Evolutionary conservation across 2,113 vertebrate genomes (phyloP).

Genomic region (Entosphenus tridentatus): DNA sequence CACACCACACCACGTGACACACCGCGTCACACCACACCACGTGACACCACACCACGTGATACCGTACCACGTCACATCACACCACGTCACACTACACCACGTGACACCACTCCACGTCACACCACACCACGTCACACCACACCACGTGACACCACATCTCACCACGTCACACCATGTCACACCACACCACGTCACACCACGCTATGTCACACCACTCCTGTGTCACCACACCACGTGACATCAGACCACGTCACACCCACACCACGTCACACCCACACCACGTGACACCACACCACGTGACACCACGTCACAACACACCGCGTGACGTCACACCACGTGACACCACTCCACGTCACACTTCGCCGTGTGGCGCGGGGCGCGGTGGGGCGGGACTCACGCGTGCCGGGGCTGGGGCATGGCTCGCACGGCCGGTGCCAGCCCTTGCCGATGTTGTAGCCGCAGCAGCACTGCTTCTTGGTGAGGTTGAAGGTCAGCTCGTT

Average conservation of each 20-base stretch:
- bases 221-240: too few relatives aligned
- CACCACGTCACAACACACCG: not conserved
- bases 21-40: not conserved
- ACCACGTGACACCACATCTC: too few relatives aligned
- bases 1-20: not conserved
- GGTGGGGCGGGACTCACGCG: conserved; percentile 31
- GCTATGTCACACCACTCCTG: not conserved
- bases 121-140: not conserved
- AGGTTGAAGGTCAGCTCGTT: conserved; percentile 71
- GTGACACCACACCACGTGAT: not conserved
- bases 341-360: not conserved
- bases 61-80: not conserved
- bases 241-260: not conserved
- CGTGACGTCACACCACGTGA: not conserved
- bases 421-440: conserved; percentile 85
- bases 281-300: too few relatives aligned
- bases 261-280: not conserved
- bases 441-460: conserved; percentile 66
- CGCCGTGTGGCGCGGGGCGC: not conserved
- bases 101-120: not conserved
- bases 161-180: too few relatives aligned
- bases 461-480: conserved; percentile 87
- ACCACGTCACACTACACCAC: not conserved
- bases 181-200: not conserved
- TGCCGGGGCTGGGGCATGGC: conserved; percentile 53